Evolutionary conservation across 2,797 vertebrate genomes (phyloP).

Genomic region (Sebastes matsubarae): DNA sequence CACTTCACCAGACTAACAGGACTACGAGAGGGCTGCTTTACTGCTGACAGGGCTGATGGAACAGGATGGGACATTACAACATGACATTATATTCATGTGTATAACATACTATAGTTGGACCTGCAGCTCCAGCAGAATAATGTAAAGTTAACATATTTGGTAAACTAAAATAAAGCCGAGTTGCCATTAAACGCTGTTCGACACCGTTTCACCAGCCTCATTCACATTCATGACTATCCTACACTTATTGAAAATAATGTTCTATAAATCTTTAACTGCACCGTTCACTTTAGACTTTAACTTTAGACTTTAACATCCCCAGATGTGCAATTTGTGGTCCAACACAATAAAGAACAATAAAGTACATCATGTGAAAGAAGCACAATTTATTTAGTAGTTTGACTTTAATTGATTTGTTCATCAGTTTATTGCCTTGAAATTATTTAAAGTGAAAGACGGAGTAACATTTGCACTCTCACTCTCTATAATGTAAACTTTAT

Average conservation of each 20-base stretch:
- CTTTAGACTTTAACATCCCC: background rate
- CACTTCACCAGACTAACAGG: background rate
- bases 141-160: too few species aligned
- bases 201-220: background rate
- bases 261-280: background rate
- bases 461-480: too few species aligned
- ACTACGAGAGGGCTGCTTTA: too few species aligned
- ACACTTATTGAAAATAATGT: background rate
- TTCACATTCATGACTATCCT: background rate
- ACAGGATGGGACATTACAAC: too few species aligned
- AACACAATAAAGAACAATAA: background rate
- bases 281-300: background rate
- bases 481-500: too few species aligned
- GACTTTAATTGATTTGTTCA: background rate
- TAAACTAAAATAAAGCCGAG: background rate
- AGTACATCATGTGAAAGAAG: background rate
- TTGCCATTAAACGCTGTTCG: background rate
- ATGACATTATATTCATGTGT: too few species aligned
- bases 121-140: too few species aligned
- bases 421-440: background rate
- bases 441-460: too few species aligned
- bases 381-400: background rate
- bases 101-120: too few species aligned
- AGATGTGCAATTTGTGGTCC: background rate
- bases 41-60: too few species aligned